A percentile compares a stretch with the other conserved stretches of the same genome.
These are phyloP conservation scores for Hypsibius dujardini DNA, from an alignment of 1,140 invertebrate genomes.

Conservation along the genomic window DNA sequence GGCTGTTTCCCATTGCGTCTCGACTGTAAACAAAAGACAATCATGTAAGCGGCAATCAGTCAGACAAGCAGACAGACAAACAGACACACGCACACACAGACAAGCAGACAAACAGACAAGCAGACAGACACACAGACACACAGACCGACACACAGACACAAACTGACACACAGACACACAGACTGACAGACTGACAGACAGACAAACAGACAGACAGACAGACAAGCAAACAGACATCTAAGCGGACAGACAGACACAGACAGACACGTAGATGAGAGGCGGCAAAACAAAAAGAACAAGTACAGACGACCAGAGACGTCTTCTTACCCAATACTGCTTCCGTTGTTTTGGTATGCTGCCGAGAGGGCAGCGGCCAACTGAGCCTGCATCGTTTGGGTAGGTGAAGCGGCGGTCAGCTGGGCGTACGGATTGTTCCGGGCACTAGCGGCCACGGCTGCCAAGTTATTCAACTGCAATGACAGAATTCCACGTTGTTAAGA, in stretches of 20 bases:
- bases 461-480: not conserved
- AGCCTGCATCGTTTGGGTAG: not conserved
- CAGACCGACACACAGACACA: not conserved
- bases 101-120: too few species aligned
- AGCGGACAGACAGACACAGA: too few species aligned
- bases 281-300: too few species aligned
- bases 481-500: too few species aligned
- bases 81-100: too few species aligned
- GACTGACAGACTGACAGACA: too few species aligned
- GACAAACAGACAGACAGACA: too few species aligned
- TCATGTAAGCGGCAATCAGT: too few species aligned
- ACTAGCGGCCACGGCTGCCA: constrained; percentile 3
- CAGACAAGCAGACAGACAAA: too few species aligned
- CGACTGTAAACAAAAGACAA: not conserved
- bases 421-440: constrained; percentile 6
- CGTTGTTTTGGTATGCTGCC: constrained; percentile 5
- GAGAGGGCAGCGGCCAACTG: not conserved
- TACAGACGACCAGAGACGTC: not conserved
- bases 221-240: too few species aligned
- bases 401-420: not conserved
- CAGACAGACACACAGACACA: too few species aligned
- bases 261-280: too few species aligned
- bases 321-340: not conserved
- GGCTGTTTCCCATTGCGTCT: not conserved
- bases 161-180: not conserved